These are phyloP conservation scores for Sesia apiformis DNA, from an alignment of 2,888 invertebrate species.

Conservation along the genomic window DNA sequence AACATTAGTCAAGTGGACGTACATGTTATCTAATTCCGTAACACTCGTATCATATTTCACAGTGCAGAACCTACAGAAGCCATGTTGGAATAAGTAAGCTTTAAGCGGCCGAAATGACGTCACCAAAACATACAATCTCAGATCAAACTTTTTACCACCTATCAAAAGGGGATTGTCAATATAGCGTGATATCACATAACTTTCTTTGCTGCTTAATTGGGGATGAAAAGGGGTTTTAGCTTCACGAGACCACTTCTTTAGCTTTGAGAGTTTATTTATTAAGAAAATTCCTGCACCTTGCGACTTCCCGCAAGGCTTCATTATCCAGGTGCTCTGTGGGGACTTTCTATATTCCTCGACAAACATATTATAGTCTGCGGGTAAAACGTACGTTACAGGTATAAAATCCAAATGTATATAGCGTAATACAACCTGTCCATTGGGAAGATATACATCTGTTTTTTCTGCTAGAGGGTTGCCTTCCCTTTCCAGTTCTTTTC, in stretches of 20 bases:
- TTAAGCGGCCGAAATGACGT: slow-evolving; percentile 95
- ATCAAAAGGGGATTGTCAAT: slow-evolving; percentile 96
- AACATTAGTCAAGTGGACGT: slow-evolving; percentile 96
- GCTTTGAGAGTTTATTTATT: slow-evolving; percentile 94
- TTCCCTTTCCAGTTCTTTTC: slow-evolving; percentile 93
- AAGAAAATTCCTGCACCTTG: slow-evolving; percentile 96
- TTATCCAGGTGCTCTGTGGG: slow-evolving; percentile 97
- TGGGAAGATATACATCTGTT: slow-evolving; percentile 53
- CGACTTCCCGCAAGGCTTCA: slow-evolving; percentile 97
- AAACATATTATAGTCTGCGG: slow-evolving; percentile 97
- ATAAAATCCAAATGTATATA: slow-evolving; percentile 93
- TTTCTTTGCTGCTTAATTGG: slow-evolving; percentile 84
- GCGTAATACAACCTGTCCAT: slow-evolving; percentile 79
- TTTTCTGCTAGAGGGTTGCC: slow-evolving; percentile 90
- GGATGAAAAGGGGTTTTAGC: slow-evolving; percentile 90
- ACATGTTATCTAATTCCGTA: slow-evolving; percentile 92
- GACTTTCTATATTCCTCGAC: slow-evolving; percentile 96
- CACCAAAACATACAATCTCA: slow-evolving; percentile 92
- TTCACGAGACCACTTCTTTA: slow-evolving; percentile 92
- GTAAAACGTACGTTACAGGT: slow-evolving; percentile 93
- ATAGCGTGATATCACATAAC: slow-evolving; percentile 97
- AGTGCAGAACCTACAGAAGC: slow-evolving; percentile 97
- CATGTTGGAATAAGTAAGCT: slow-evolving; percentile 92
- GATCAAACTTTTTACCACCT: slow-evolving; percentile 96
- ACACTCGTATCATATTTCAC: slow-evolving; percentile 95